Base-by-base conservation (phyloP, 2,113 vertebrate genomes). In the Poecilia latipinna region DNA sequence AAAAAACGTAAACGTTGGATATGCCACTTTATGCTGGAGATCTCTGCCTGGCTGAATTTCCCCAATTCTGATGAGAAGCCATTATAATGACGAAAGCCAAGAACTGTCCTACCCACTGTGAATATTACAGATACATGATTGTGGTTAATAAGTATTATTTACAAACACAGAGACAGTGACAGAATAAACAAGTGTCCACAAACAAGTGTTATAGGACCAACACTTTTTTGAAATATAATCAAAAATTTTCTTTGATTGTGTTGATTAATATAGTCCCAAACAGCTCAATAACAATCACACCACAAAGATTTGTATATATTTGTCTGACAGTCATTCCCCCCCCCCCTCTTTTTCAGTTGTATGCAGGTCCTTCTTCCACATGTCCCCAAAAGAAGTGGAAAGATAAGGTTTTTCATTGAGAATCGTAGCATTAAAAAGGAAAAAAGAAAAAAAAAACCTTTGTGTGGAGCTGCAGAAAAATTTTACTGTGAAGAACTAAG, bases 141-240 rank as follows among this genome's bases (percentile, higher is more conserved):
- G 92, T 95, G 94, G 94, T 98, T 97, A 99, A 95, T 97, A 98
- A 94, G 92, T 94, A 94, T 93, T 99, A 99, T 99, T 97, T 99
- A 99, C 98, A 99, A 95, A 95, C 96, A 97, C 96, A 95, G 93
- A 95, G 97, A 98, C 92, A 94, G 94, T 96, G 95, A 96, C 95
- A 84, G 93, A 96, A 96, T 96, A 96, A 95, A 95, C 94, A 95
- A 96, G 96, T 96, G 96, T 97, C 95, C 95, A 97, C 96, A 96
- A 96, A 96, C 89, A 93, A 57, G 95, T 95, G 95, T 97, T 96
- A 96, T 96, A 94, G 96, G 95, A 96, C 96, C 96, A 93, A 95
- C 94, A 96, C 94, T 93, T 95, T 96, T 95, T n/a, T 85, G 87
- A 89, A 94, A 94, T 95, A 94, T 94, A 93, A 89, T 89, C 95